Conservation (phyloP, 2,888 invertebrate species). For the Drosophila parthenogenetica region DNA sequence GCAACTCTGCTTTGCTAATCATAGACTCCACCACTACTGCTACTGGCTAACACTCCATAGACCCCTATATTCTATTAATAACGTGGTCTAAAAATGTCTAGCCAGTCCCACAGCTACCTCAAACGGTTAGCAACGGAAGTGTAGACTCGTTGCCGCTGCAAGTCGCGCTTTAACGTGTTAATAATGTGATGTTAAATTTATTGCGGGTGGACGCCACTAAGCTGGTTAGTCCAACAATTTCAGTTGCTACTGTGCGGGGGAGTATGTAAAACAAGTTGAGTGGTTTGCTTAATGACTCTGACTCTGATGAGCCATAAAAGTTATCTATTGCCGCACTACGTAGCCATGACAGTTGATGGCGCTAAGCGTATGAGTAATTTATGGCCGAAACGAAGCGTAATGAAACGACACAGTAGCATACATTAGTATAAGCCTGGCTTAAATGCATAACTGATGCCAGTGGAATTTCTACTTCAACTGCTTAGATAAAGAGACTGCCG, state of each 20-base stretch:
- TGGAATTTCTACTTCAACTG: constrained; percentile 31
- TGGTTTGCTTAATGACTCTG: constrained; percentile 55
- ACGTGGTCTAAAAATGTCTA: constrained; percentile 43
- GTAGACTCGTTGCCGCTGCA: constrained; percentile 40
- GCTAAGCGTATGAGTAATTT: constrained; percentile 60
- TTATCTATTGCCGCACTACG: constrained; percentile 59
- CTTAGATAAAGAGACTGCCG: constrained; percentile 13
- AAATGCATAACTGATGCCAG: constrained; percentile 61
- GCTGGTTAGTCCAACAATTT: constrained; percentile 54
- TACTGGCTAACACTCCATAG: no score
- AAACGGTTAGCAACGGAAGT: constrained; percentile 7
- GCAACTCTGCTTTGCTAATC: no score
- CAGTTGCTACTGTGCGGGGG: constrained; percentile 23
- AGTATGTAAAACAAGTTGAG: constrained; percentile 42
- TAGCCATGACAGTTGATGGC: constrained; percentile 67
- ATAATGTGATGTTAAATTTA: constrained; percentile 76
- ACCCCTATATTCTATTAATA: no score
- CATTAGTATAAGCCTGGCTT: constrained; percentile 45
- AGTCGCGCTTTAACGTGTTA: constrained; percentile 71
- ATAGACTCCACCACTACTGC: no score
- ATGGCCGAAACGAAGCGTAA: constrained; percentile 46
- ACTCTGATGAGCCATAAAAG: constrained; percentile 73
- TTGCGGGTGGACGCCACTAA: constrained; percentile 76
- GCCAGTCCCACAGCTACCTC: constrained; percentile 32
- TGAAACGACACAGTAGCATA: constrained; percentile 64